Evolutionary conservation across 1,140 invertebrate genomes (phyloP).

Genomic region (Parapsyche elsis): DNA sequence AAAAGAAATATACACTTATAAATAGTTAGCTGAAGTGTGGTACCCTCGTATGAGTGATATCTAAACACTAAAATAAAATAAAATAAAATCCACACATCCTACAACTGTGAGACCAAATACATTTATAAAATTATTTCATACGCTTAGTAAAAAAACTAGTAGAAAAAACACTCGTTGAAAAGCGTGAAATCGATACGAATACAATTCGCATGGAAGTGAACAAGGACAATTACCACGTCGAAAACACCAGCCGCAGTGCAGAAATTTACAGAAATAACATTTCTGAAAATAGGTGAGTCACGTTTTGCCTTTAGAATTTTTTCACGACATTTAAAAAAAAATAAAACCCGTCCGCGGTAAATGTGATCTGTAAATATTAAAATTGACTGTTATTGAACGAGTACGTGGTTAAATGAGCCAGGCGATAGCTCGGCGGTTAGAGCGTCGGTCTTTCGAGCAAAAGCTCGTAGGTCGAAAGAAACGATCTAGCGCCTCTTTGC

Average conservation of each 20-base stretch:
- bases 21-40: too few relatives aligned
- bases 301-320: not conserved
- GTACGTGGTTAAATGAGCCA: too few relatives aligned
- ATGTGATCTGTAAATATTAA: not conserved
- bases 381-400: too few relatives aligned
- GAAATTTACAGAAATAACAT: not conserved
- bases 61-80: too few relatives aligned
- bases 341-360: too few relatives aligned
- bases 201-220: slow-evolving; percentile 39
- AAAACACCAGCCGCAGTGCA: too few relatives aligned
- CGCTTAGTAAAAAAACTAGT: not conserved
- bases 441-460: too few relatives aligned
- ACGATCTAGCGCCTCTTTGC: too few relatives aligned
- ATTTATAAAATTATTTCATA: not conserved
- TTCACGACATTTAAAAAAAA: not conserved
- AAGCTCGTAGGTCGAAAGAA: too few relatives aligned
- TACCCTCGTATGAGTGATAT: too few relatives aligned
- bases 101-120: slow-evolving; percentile 15
- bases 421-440: too few relatives aligned
- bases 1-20: too few relatives aligned
- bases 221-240: not conserved
- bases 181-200: not conserved
- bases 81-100: not conserved
- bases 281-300: not conserved
- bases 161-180: slow-evolving; percentile 8